phyloP scores from a whole-genome alignment of 2,113 vertebrate genomes.

The Carlito syrichta region DNA sequence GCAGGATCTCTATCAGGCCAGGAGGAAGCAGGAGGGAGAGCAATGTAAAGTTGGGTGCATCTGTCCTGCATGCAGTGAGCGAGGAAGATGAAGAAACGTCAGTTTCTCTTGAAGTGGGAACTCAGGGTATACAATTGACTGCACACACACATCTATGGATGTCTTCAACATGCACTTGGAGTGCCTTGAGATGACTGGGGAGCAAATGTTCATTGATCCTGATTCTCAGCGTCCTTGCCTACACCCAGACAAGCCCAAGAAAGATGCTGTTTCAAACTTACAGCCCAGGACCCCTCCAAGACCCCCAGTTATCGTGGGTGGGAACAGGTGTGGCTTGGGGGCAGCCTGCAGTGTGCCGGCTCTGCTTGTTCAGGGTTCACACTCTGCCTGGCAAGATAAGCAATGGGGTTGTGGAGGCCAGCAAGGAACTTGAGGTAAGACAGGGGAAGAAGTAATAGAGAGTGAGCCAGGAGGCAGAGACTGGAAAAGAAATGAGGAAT shows the following conservation, averaged over 20 bases:
- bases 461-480: neutral
- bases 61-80: neutral
- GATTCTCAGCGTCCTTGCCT: neutral
- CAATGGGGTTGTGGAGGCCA: neutral
- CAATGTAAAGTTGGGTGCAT: neutral
- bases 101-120: neutral
- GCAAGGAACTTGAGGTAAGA: neutral
- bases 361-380: neutral
- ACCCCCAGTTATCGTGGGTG: neutral
- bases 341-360: neutral
- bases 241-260: neutral
- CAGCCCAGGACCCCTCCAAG: neutral
- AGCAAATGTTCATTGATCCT: neutral
- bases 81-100: neutral
- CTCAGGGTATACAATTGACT: neutral
- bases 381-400: neutral
- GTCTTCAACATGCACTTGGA: neutral
- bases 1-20: neutral
- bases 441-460: neutral
- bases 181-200: neutral
- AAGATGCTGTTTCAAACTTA: neutral
- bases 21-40: neutral
- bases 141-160: neutral
- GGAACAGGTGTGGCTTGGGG: accelerated
- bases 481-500: neutral